Base-by-base conservation (phyloP, 2,113 vertebrate species). In the Camelus dromedarius region DNA sequence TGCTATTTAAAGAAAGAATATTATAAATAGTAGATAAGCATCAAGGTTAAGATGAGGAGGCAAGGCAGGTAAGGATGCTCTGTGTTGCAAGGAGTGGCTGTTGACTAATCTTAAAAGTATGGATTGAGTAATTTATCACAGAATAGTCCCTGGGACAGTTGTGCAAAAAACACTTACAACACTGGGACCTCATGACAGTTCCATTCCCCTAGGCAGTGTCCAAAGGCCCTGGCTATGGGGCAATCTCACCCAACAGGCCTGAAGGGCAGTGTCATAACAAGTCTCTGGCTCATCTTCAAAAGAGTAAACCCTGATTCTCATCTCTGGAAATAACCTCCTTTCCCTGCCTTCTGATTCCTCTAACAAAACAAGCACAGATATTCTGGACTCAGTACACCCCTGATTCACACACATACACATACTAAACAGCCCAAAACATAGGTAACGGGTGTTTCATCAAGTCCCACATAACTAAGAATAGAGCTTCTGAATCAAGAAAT, bases 401-500 rank as follows among this genome's bases (percentile, higher is more conserved):
- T 22, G 3, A 0, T 52, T 66, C 66, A 8, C 2, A 70, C 89
- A 77, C 15, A 69, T 8, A 92, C 56, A 94, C 42, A 86, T 35
- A 87, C 14, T 6, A 50, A 50, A 77, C 18, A 24, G 93, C 6
- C 2, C 46, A 1, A 6, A 0, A 69, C 35, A 66, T 30, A 16
- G 46, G 22, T 42, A 19, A 19, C 11, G 19, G 18, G 0, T 1
- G 1, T 28, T 75, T 95, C 20, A 3, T 60, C 60, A 0, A 5
- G 54, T 66, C 2, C 12, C 1, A 54, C 89, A 24, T 70, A 56
- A 28, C 10, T 24, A 48, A 48, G 89, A 46, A 77, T 0, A 94
- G 30, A 4, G 52, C 75, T 92, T 93, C 30, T 77, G 89, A 95
- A 91, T 48, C 54, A 32, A 32, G 93, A 94, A 97, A 98, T 98